phyloP scores from a whole-genome alignment of 2,797 vertebrate genomes.

The Aeoliscus strigatus region DNA sequence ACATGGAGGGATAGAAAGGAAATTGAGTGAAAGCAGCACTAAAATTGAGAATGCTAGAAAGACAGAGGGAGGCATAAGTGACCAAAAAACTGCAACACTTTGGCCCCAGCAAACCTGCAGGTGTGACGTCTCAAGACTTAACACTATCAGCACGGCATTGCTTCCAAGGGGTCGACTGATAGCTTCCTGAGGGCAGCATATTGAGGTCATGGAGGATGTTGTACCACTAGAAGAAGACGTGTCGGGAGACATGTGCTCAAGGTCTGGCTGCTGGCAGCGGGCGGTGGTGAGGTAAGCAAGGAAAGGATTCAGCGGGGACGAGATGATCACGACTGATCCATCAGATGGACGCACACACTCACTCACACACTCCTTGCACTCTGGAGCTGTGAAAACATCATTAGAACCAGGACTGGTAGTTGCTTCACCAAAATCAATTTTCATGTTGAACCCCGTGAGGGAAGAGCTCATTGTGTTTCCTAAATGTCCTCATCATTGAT shows the following conservation, averaged over 20 bases:
- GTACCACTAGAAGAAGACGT: constrained; percentile 13
- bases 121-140: constrained; percentile 28
- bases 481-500: constrained; percentile 50
- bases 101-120: constrained; percentile 27
- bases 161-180: constrained; percentile 27
- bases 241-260: constrained; percentile 20
- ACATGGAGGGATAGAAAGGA: neutral
- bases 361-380: constrained; percentile 1
- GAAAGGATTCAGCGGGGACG: constrained; percentile 25
- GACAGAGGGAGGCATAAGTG: constrained; percentile 9
- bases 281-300: constrained; percentile 35
- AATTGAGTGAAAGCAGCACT: neutral
- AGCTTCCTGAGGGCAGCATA: constrained; percentile 37
- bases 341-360: constrained; percentile 1
- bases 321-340: constrained; percentile 36
- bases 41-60: constrained; percentile 6
- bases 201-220: constrained; percentile 46
- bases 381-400: constrained; percentile 31
- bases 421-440: constrained; percentile 43
- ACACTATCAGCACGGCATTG: constrained; percentile 29
- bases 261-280: constrained; percentile 22
- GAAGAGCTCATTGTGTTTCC: constrained; percentile 46
- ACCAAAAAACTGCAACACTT: constrained; percentile 13
- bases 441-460: constrained; percentile 12
- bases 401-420: constrained; percentile 20